Base-by-base conservation (phyloP, 2,888 invertebrate genomes). In the Pandemis corylana region DNA sequence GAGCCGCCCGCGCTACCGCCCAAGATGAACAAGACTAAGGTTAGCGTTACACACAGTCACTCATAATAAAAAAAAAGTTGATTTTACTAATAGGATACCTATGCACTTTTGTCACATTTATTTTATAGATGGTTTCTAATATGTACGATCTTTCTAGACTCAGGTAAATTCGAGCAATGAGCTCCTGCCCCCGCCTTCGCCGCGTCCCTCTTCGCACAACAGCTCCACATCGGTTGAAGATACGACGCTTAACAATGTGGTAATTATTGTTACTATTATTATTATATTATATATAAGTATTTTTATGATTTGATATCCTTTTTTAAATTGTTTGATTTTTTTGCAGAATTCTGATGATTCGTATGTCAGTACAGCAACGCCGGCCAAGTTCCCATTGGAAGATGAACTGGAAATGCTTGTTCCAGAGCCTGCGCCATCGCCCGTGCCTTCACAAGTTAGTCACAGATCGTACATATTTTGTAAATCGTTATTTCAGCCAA, bases 1-100 rank as follows among this genome's bases (percentile, higher is more conserved):
- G 93, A 91, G 79, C 93, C 93, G 15, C 95, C 95, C 2, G 95
- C 95, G 20, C 82, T 95, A 75, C 95, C 95, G 44, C 95, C 95
- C 61, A 95, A 95, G 85, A 93, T 90, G 89, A 95, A 85, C 81
- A 94, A 89, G 80, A 90, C 78, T 77, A 94, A 90, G 89, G 93
- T 89, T 56, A 59, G 59, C 28, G 7, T 28, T 20, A 20, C 1
- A 20, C 28, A 36, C 28, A 1, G 4, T 36, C 2, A 36, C 28
- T 36, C 28, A 28, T 36, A 36, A 36, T 2, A 4, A 36, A 36
- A 36, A 36, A 36, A 36, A 36, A 36, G 28, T 28, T 4, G 28
- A 44, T 44, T 44, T 44, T 7, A 44, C 0, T 44, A 36, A 44
- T 46, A 20, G 20, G 20, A 20, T 1, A 20, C 20, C 20, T 0